Evolutionary conservation across 1,140 invertebrate species (phyloP).

Genomic region (Cepaea nemoralis): DNA sequence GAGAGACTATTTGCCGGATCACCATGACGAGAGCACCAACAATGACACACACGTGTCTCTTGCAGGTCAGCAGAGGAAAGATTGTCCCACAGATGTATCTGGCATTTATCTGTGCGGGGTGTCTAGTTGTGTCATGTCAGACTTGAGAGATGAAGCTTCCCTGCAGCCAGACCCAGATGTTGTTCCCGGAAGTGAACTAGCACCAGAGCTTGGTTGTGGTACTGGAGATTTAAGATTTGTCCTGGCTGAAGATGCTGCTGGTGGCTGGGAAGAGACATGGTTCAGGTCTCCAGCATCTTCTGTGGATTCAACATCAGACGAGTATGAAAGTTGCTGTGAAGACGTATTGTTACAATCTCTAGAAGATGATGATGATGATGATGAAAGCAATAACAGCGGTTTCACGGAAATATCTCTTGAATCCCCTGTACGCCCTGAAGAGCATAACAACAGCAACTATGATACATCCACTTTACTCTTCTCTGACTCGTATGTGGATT

Average conservation of each 20-base stretch:
- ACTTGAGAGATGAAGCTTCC: background rate
- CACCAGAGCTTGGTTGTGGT: background rate
- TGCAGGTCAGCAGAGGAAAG: too few relatives aligned
- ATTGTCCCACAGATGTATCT: too few relatives aligned
- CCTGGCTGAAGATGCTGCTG: background rate
- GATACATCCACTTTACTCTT: constrained; percentile 26
- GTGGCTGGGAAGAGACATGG: background rate
- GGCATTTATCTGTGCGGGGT: too few relatives aligned
- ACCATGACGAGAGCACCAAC: too few relatives aligned
- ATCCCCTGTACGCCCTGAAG: background rate
- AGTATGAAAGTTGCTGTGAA: constrained; percentile 20
- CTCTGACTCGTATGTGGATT: background rate
- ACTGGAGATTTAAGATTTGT: background rate
- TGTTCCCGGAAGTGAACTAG: background rate
- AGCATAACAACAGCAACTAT: background rate
- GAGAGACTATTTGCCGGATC: too few relatives aligned
- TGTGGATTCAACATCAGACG: background rate
- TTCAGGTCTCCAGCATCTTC: background rate
- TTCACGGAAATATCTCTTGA: background rate
- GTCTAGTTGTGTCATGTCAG: background rate
- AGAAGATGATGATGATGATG: background rate
- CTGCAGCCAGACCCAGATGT: background rate
- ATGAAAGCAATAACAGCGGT: background rate
- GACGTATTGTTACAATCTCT: too few relatives aligned
- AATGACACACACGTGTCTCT: too few relatives aligned